Percentiles rank a stretch among this genome's conserved stretches.
These are phyloP conservation scores for Thamnaconus septentrionalis DNA, from an alignment of 2,113 vertebrate genomes.

Conservation along the genomic window DNA sequence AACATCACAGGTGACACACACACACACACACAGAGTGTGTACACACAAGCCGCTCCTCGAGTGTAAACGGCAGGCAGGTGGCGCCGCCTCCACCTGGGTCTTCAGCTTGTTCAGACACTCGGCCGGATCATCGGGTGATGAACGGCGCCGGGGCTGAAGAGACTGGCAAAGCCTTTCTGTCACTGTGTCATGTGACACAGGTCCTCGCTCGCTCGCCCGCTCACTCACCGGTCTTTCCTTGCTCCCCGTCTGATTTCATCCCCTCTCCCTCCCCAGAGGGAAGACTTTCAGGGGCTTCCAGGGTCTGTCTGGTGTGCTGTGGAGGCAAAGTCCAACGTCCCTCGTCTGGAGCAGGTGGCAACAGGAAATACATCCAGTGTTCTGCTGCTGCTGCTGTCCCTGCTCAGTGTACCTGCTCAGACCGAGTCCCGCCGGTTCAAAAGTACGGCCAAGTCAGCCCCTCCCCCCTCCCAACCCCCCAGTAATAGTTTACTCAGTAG, in stretches of 20 bases:
- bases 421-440: conserved; percentile 57
- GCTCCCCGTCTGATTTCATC: conserved; percentile 77
- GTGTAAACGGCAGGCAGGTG: background rate
- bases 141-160: background rate
- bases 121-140: background rate
- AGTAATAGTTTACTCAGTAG: conserved; percentile 42
- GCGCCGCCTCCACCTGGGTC: background rate
- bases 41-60: conserved; percentile 1
- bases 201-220: conserved; percentile 29
- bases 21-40: too few relatives aligned
- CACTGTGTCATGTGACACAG: background rate
- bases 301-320: conserved; percentile 49
- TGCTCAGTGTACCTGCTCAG: conserved; percentile 61
- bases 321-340: conserved; percentile 4
- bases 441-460: conserved; percentile 36
- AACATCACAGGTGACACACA: conserved; percentile 10
- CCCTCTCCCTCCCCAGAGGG: conserved; percentile 60
- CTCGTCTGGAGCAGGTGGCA: conserved; percentile 13
- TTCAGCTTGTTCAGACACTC: too few relatives aligned
- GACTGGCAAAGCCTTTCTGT: too few relatives aligned
- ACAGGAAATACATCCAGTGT: conserved; percentile 3
- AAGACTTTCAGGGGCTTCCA: conserved; percentile 55
- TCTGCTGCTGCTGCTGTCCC: conserved; percentile 2
- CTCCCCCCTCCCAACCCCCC: conserved; percentile 39
- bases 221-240: conserved; percentile 76